A percentile compares a stretch with the other conserved stretches of the same genome.
These are phyloP conservation scores for Meta bourneti DNA, from an alignment of 2,888 invertebrate genomes.

Conservation along the genomic window DNA sequence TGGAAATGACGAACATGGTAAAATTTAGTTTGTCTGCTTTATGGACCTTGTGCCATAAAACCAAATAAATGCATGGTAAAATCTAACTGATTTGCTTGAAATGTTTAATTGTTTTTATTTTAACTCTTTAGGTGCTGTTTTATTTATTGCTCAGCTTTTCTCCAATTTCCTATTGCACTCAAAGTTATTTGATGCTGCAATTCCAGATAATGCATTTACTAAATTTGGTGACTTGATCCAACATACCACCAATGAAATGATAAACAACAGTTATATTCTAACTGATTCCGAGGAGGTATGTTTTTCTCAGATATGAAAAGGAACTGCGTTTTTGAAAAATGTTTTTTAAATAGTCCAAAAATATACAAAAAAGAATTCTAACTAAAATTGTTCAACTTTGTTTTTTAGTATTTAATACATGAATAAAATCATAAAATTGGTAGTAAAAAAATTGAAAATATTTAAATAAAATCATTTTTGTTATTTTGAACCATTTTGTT, in stretches of 20 bases:
- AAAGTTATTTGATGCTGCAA: constrained; percentile 34
- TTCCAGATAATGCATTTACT: constrained; percentile 25
- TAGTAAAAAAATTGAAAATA: too few species aligned
- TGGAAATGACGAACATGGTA: too few species aligned
- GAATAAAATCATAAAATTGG: too few species aligned
- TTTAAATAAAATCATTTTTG: too few species aligned
- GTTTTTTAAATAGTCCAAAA: too few species aligned
- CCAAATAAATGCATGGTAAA: background rate
- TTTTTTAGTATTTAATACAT: too few species aligned
- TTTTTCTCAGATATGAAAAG: background rate
- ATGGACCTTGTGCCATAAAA: too few species aligned
- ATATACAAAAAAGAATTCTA: too few species aligned
- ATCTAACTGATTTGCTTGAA: background rate
- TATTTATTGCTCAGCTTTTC: constrained; percentile 49
- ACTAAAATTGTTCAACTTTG: too few species aligned
- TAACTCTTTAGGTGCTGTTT: constrained; percentile 44
- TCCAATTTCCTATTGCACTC: constrained; percentile 47
- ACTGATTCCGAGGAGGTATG: constrained; percentile 38
- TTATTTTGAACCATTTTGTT: too few species aligned
- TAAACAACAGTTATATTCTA: constrained; percentile 34
- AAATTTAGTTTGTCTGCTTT: too few species aligned
- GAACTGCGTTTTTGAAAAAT: background rate
- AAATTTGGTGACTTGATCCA: constrained; percentile 46
- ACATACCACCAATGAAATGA: constrained; percentile 34
- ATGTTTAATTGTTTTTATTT: background rate